Percentiles rank a stretch among this genome's conserved stretches.
Conservation (phyloP, 2,797 vertebrate species). For the Allobates femoralis region DNA sequence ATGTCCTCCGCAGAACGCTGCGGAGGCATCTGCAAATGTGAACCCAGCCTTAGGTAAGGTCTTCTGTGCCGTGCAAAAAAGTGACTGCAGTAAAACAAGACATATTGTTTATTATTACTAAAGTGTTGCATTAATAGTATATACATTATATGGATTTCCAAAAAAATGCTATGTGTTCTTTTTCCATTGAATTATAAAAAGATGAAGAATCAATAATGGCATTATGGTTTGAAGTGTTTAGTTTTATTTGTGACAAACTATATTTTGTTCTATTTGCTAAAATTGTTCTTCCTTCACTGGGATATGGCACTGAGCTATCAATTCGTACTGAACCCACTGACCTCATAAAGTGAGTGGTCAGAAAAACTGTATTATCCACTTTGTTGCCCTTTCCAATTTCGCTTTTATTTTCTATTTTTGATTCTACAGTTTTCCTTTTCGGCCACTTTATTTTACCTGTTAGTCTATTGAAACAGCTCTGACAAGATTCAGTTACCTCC, state of each 20-base stretch:
- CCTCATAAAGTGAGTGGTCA: conserved; percentile 1
- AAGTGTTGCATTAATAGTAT: no score
- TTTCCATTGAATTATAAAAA: no score
- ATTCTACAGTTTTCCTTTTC: neutral
- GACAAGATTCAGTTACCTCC: conserved; percentile 27
- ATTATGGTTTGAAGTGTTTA: neutral
- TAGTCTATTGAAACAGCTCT: conserved; percentile 31
- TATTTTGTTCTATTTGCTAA: neutral
- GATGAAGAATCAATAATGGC: no score
- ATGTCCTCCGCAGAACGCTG: no score
- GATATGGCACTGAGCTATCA: neutral
- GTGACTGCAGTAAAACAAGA: no score
- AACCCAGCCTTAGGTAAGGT: no score
- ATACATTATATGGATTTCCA: no score
- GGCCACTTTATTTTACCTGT: neutral
- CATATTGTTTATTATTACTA: no score
- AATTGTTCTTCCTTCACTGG: neutral
- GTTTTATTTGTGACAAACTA: neutral
- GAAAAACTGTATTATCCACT: conserved; percentile 21
- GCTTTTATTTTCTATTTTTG: neutral
- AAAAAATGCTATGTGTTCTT: no score
- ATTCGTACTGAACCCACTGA: neutral
- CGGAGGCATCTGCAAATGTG: no score
- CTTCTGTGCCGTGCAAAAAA: no score
- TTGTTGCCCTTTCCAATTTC: conserved; percentile 7